These are phyloP conservation scores for Epirrita christyi DNA, from an alignment of 2,888 invertebrate species.

Conservation along the genomic window DNA sequence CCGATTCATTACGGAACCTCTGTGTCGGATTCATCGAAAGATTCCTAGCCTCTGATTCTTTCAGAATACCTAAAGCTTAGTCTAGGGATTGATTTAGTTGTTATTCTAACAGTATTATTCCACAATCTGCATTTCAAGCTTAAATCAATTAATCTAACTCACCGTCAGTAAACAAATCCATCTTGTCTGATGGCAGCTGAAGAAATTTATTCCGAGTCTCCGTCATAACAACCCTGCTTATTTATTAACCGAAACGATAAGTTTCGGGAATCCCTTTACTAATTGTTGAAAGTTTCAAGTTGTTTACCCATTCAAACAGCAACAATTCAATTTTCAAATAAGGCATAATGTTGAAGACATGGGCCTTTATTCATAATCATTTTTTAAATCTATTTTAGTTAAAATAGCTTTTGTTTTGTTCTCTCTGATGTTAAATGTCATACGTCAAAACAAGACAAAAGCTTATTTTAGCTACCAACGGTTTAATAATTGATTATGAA, in stretches of 20 bases:
- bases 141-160: constrained; percentile 7
- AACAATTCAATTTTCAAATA: neutral
- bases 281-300: neutral
- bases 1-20: no score
- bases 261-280: constrained; percentile 1
- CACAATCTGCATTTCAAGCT: constrained; percentile 3
- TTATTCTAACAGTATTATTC: neutral
- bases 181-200: constrained; percentile 14
- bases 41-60: no score
- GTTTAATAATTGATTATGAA: no score
- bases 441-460: no score
- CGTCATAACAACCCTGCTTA: constrained; percentile 7
- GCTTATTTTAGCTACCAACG: no score
- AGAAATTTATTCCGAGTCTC: constrained; percentile 4
- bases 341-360: neutral
- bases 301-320: neutral
- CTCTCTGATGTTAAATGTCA: no score
- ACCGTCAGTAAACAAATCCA: constrained; percentile 10
- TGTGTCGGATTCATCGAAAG: no score
- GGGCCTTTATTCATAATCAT: no score
- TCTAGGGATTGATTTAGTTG: neutral
- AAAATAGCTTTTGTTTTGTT: no score
- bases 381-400: no score
- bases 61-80: neutral
- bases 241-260: constrained; percentile 3